phyloP scores from a whole-genome alignment of 2,113 vertebrate species.

The Lathamus discolor region DNA sequence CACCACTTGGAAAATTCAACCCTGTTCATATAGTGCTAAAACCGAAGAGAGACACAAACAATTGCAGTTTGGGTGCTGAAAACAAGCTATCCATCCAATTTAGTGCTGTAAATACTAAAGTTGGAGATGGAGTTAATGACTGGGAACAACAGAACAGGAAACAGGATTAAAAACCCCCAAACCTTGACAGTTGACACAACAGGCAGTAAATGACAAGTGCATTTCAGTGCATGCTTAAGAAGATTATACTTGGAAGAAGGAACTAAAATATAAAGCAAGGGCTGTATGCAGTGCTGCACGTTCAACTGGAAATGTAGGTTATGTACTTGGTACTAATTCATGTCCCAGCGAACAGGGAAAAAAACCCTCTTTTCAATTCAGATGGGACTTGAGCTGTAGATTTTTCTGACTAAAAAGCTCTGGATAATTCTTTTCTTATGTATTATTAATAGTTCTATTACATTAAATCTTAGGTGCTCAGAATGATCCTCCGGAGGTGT shows the following conservation, averaged over 20 bases:
- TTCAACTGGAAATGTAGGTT: conserved; percentile 60
- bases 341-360: background rate
- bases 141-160: background rate
- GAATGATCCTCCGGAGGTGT: conserved; percentile 22
- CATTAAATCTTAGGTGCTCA: conserved; percentile 61
- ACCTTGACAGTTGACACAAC: background rate
- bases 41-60: background rate
- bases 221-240: conserved; percentile 29
- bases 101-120: conserved; percentile 28
- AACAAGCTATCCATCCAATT: conserved; percentile 7
- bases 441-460: conserved; percentile 69
- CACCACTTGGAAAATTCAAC: background rate
- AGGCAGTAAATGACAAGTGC: conserved; percentile 33
- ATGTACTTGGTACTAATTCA: conserved; percentile 59
- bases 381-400: conserved; percentile 47
- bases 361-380: background rate
- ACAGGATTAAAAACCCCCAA: background rate
- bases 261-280: background rate
- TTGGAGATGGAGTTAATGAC: conserved; percentile 4
- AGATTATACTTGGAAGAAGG: conserved; percentile 1
- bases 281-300: background rate
- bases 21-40: background rate
- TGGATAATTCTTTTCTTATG: conserved; percentile 60
- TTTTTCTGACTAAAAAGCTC: conserved; percentile 59
- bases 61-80: background rate